Base-by-base conservation (phyloP, 2,888 invertebrate genomes). In the Torymus auratus region DNA sequence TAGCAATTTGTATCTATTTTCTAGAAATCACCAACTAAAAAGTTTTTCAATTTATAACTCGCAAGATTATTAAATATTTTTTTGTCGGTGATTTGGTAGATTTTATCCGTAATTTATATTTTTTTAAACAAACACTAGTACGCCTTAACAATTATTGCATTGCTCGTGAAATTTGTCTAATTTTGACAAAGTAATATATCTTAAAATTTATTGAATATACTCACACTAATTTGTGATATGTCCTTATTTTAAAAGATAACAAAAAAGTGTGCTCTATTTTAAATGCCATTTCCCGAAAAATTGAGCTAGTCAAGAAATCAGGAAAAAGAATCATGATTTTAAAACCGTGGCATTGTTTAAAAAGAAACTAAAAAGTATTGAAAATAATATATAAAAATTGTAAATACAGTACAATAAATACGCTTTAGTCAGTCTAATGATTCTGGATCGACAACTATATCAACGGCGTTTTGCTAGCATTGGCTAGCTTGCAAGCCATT, bases 401-500 rank as follows among this genome's bases (percentile, higher is more conserved):
- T 77, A 77, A 75, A 82, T 78, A 82, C 77, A 79, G n/a, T 64
- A 64, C 55, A 71, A 73, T 81, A 83, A 81, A 81, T 81, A 81
- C 74, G 80, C 71, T 61, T 80, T n/a, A 80, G 55, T 83, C 83
- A 80, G 82, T 81, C 83, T 67, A 81, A 50, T 78, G 76, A 73
- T 81, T 83, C 71, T 50, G 72, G 73, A 72, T 78, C 83, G 53
- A 81, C 68, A 64, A 83, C 81, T 65, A 71, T 65, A 73, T 79
- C 78, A 17, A 76, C 74, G 41, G 69, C 75, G 53, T 84, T 84
- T 76, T 83, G 88, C 85, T 90, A 91, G 86, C 89, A 89, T 61
- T 88, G 85, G 50, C 86, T 86, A 5, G 86, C 84, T 81, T 88
- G 86, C 79, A 90, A 85, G 61, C 89, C 90, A 14, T 87, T 87